Evolutionary conservation across 2,888 invertebrate species (phyloP), one percentile per base, ranked within the genome.

Genomic region (Tenodera sinensis): DNA sequence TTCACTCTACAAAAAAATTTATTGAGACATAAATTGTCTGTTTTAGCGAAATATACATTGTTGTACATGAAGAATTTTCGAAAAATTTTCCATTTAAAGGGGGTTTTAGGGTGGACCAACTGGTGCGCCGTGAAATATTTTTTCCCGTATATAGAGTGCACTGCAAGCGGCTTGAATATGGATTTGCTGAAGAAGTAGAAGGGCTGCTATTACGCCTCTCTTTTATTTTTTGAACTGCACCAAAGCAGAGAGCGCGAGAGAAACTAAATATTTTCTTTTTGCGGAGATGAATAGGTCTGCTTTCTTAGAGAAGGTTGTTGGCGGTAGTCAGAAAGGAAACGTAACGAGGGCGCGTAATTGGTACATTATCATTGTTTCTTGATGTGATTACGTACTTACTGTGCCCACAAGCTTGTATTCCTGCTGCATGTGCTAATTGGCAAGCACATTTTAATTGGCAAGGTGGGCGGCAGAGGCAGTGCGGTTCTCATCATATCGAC

Each of bases 351-450:
- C 54, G 25, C 20, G 25, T 71, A 71, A 71, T 15, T 15, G 54
- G 54, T 71, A 71, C 15, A 71, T 71, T 71, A 71, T 20, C 54
- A 20, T 71, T 71, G 54, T 71, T 71, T 71, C 54, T 71, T 71
- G 15, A 71, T 71, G 54, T 71, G 20, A 71, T 71, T 71, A 71
- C 54, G 25, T 71, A 25, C 54, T 71, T 71, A 71, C 20, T 20
- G 54, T 71, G 54, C 54, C 54, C 54, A 71, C 20, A 71, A 71
- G 30, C 14, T 47, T 34, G 27, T 85, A 47, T 85, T 85, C 34
- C 47, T n/a, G n/a, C n/a, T 85, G 47, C 85, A 47, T 85, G 85
- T 85, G 85, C 85, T 85, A 85, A 85, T 85, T 85, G 85, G 85
- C 85, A 85, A 54, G 85, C 85, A 47, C 47, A 47, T 85, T 85